Conservation (phyloP, 2,113 vertebrate genomes). For the Coptodon rendalli region DNA sequence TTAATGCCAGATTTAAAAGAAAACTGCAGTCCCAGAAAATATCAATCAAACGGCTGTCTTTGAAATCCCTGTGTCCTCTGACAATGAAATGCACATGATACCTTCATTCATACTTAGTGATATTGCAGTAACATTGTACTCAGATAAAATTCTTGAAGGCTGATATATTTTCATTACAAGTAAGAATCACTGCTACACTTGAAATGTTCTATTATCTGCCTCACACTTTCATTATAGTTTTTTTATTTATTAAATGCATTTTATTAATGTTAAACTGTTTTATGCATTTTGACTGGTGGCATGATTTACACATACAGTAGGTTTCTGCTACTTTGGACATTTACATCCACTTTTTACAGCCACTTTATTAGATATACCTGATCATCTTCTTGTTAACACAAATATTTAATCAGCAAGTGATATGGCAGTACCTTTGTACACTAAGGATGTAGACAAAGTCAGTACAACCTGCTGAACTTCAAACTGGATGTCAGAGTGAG, state of each 20-base stretch:
- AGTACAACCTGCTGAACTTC: too few relatives aligned
- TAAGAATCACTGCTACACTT: not conserved
- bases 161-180: not conserved
- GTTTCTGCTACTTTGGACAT: not conserved
- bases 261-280: not conserved
- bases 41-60: not conserved
- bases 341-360: not conserved
- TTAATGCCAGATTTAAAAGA: too few relatives aligned
- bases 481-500: too few relatives aligned
- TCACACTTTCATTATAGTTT: not conserved
- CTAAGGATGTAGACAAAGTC: too few relatives aligned
- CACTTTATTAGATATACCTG: not conserved
- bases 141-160: too few relatives aligned
- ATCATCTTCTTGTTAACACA: not conserved
- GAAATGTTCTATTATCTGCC: not conserved
- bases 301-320: not conserved
- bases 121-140: too few relatives aligned
- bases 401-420: not conserved
- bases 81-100: too few relatives aligned
- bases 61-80: not conserved
- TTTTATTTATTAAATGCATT: not conserved
- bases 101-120: too few relatives aligned
- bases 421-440: not conserved
- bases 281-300: not conserved
- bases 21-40: not conserved